Conservation (phyloP, 2,797 vertebrate species). For the Lycodopsis pacificus region DNA sequence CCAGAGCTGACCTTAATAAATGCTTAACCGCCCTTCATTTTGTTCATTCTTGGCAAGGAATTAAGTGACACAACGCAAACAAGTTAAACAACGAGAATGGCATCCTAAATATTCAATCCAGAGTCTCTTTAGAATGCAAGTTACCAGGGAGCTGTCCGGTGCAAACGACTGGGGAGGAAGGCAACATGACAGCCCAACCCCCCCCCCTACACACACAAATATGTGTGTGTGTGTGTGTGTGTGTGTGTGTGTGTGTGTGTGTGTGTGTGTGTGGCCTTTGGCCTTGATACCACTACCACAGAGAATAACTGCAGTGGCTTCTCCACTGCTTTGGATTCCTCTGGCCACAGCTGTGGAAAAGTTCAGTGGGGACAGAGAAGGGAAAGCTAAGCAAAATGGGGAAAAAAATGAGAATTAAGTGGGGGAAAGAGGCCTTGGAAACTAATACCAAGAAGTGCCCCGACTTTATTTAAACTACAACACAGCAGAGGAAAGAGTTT, state of each 20-base stretch:
- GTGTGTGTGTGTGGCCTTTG: too few species aligned
- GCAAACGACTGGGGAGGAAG: conserved; percentile 76
- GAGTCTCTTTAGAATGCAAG: conserved; percentile 75
- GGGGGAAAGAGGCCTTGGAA: conserved; percentile 34
- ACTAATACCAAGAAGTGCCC: conserved; percentile 40
- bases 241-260: too few species aligned
- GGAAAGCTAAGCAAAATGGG: conserved; percentile 45
- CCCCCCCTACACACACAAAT: neutral
- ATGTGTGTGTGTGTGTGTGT: too few species aligned
- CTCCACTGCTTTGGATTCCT: conserved; percentile 70
- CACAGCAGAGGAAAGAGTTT: conserved; percentile 18
- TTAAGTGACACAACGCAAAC: conserved; percentile 77
- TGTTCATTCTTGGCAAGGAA: conserved; percentile 73
- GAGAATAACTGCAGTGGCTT: conserved; percentile 59
- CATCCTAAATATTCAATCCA: conserved; percentile 77
- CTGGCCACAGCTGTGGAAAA: conserved; percentile 79
- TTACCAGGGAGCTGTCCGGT: conserved; percentile 76
- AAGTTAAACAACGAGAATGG: conserved; percentile 81
- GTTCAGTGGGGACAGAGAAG: conserved; percentile 58
- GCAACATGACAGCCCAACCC: conserved; percentile 70
- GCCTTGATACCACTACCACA: conserved; percentile 28
- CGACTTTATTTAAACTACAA: conserved; percentile 24
- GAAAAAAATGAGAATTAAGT: conserved; percentile 38
- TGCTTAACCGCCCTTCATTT: conserved; percentile 77
- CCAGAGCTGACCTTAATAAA: conserved; percentile 78